Percentiles rank a stretch among this genome's conserved stretches.
phyloP scores from a whole-genome alignment of 2,888 invertebrate genomes.

The Eupithecia exiguata region DNA sequence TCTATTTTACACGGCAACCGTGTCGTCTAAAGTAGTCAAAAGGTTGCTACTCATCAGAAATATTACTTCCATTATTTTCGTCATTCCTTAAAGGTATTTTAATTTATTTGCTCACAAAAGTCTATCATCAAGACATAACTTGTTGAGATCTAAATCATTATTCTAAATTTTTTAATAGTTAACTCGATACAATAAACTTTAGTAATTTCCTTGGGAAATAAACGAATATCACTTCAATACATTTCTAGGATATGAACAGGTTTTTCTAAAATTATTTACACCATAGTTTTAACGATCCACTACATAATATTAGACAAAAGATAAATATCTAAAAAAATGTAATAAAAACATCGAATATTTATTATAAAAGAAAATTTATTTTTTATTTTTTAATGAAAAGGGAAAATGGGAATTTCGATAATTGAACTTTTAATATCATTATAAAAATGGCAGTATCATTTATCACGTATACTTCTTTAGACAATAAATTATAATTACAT shows the following conservation, averaged over 20 bases:
- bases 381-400: slow-evolving; percentile 16
- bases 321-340: not conserved
- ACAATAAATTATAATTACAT: slow-evolving; percentile 57
- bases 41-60: too few species aligned
- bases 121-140: slow-evolving; percentile 12
- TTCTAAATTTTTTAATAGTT: slow-evolving; percentile 70
- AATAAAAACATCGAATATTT: slow-evolving; percentile 11
- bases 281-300: slow-evolving; percentile 39
- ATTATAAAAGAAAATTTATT: not conserved
- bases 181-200: slow-evolving; percentile 77
- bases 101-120: not conserved
- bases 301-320: slow-evolving; percentile 3
- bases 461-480: slow-evolving; percentile 75
- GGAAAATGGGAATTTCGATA: slow-evolving; percentile 35
- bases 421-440: slow-evolving; percentile 60
- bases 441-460: slow-evolving; percentile 76
- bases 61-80: not conserved
- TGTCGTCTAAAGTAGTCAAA: too few species aligned
- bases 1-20: too few species aligned
- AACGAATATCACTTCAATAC: slow-evolving; percentile 78
- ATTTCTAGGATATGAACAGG: slow-evolving; percentile 81
- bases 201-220: slow-evolving; percentile 81
- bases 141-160: slow-evolving; percentile 57
- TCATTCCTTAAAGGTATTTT: not conserved
- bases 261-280: slow-evolving; percentile 53